These are phyloP conservation scores for Parauchenoglanis ngamensis DNA, from an alignment of 2,797 vertebrate species.

Conservation along the genomic window DNA sequence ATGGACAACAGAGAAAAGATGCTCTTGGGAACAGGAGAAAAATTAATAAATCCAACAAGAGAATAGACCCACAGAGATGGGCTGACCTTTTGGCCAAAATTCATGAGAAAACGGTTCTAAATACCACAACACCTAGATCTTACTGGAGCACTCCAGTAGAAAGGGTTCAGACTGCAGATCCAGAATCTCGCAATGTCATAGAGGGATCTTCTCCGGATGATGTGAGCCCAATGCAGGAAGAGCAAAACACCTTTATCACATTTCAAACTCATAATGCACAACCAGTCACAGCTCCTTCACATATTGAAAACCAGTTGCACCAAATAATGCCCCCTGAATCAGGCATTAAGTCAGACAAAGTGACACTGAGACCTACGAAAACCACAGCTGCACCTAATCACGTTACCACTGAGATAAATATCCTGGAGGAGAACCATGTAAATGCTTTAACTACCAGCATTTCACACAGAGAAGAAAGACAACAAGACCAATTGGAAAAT, in stretches of 20 bases:
- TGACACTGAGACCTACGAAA: conserved; percentile 32
- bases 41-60: conserved; percentile 79
- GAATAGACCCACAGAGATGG: conserved; percentile 90
- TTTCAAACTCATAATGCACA: conserved; percentile 44
- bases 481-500: conserved; percentile 37
- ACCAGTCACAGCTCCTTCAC: conserved; percentile 35
- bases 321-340: conserved; percentile 48
- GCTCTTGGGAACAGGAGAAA: conserved; percentile 78
- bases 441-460: conserved; percentile 39
- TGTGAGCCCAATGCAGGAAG: conserved; percentile 64
- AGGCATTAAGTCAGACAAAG: conserved; percentile 48
- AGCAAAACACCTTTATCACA: conserved; percentile 59
- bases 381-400: conserved; percentile 53
- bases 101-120: conserved; percentile 77
- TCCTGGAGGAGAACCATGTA: conserved; percentile 34
- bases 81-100: conserved; percentile 90
- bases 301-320: conserved; percentile 35
- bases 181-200: conserved; percentile 28
- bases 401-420: conserved; percentile 44
- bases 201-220: conserved; percentile 80
- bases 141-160: conserved; percentile 7
- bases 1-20: conserved; percentile 75
- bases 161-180: conserved; percentile 40
- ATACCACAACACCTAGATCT: conserved; percentile 51
- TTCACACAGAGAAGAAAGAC: conserved; percentile 36